Conservation (phyloP, 2,797 vertebrate species). For the Orientallactaga sibirica region DNA sequence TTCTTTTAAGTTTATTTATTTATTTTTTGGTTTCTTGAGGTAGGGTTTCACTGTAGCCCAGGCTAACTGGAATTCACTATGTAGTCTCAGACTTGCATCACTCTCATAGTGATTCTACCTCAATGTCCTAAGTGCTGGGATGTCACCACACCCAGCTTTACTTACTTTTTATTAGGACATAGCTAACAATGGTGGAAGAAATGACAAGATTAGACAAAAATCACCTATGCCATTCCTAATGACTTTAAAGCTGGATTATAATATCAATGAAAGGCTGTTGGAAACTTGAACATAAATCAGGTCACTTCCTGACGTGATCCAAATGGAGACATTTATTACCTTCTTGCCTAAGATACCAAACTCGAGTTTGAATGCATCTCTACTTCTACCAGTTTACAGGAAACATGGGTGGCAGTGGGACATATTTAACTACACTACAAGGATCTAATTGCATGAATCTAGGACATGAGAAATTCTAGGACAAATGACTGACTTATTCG, state of each 20-base stretch:
- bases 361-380: background rate
- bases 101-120: too few species aligned
- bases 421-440: too few species aligned
- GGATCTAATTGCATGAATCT: background rate
- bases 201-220: background rate
- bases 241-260: background rate
- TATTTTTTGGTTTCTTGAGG: too few species aligned
- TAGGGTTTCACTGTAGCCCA: too few species aligned
- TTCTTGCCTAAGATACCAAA: background rate
- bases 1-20: too few species aligned
- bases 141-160: too few species aligned
- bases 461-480: background rate
- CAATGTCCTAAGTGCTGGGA: too few species aligned
- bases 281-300: constrained; percentile 2
- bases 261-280: background rate
- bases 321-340: background rate
- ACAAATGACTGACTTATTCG: background rate
- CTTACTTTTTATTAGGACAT: background rate
- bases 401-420: background rate
- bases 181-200: constrained; percentile 27
- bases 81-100: too few species aligned
- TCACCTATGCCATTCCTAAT: background rate
- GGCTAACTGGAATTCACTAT: too few species aligned
- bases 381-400: background rate
- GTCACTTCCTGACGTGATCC: background rate